A percentile compares a stretch with the other conserved stretches of the same genome.
Conservation (phyloP, 1,140 invertebrate genomes). For the Drosophila murphyi region DNA sequence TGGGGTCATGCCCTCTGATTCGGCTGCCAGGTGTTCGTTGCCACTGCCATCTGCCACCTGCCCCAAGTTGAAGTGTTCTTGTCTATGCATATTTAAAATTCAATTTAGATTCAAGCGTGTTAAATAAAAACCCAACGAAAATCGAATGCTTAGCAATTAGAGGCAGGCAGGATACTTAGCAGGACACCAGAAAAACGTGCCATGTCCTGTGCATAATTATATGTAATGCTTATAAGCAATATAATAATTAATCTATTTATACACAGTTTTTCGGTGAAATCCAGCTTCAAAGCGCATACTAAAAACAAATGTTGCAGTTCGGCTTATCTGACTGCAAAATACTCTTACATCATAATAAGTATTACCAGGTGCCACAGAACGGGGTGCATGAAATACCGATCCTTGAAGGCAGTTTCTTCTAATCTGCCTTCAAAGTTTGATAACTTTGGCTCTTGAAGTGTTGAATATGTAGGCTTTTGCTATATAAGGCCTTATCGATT, state of each 20-base stretch:
- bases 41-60: neutral
- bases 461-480: no score
- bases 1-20: neutral
- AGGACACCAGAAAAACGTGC: conserved; percentile 4
- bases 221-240: neutral
- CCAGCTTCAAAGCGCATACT: neutral
- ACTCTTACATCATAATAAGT: no score
- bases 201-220: conserved; percentile 17
- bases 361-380: no score
- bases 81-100: conserved; percentile 80
- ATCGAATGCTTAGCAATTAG: conserved; percentile 41
- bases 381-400: no score
- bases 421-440: no score
- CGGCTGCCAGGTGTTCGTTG: conserved; percentile 7
- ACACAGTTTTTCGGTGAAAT: neutral
- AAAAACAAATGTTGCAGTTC: neutral
- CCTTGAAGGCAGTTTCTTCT: no score
- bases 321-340: no score
- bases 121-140: conserved; percentile 34
- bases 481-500: no score
- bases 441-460: no score
- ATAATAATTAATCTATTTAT: conserved; percentile 21
- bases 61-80: conserved; percentile 39
- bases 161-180: neutral
- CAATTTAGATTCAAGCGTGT: conserved; percentile 77